phyloP scores from a whole-genome alignment of 2,797 vertebrate genomes.

The Loris lydekkerianus region DNA sequence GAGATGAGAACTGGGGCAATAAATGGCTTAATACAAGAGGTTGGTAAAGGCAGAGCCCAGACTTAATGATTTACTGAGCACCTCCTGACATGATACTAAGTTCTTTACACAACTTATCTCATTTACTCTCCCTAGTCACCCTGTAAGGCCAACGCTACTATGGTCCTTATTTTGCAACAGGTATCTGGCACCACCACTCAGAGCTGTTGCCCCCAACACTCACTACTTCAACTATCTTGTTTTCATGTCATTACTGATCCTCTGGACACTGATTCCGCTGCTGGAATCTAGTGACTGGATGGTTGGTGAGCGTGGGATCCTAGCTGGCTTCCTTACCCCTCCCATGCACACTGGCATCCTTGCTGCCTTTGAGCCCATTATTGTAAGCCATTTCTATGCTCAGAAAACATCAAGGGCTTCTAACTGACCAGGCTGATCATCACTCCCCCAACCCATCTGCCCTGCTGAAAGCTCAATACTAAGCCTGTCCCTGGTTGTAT shows the following conservation, averaged over 20 bases:
- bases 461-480: conserved; percentile 1
- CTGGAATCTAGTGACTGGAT: background rate
- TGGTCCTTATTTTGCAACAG: background rate
- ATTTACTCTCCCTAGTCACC: background rate
- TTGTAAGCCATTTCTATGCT: background rate
- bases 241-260: background rate
- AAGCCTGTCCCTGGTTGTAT: background rate
- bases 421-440: background rate
- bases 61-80: background rate
- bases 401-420: background rate
- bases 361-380: background rate
- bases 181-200: background rate
- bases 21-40: background rate
- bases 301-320: background rate
- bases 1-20: background rate
- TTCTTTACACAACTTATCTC: background rate
- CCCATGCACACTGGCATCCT: background rate
- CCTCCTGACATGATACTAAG: background rate
- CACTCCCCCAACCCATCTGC: background rate
- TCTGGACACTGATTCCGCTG: background rate
- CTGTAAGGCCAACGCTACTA: background rate
- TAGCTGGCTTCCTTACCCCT: background rate
- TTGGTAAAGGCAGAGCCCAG: background rate
- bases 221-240: background rate
- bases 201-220: background rate